Percentiles rank a stretch among this genome's conserved stretches.
These are phyloP conservation scores for Spinus olivaceus DNA, from an alignment of 2,797 vertebrate genomes.

Conservation along the genomic window DNA sequence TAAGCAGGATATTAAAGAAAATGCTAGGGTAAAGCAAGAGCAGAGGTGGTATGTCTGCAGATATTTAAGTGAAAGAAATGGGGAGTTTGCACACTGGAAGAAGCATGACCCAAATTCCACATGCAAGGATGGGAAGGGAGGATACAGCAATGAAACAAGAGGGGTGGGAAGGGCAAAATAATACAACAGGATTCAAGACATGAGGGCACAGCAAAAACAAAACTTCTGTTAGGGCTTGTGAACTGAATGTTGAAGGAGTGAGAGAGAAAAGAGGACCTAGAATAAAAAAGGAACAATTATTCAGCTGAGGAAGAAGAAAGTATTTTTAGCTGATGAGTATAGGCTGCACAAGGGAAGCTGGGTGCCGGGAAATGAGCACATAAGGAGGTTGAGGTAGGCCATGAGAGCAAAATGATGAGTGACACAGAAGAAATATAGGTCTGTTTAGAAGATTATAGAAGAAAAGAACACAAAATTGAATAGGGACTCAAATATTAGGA, in stretches of 20 bases:
- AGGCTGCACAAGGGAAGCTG: background rate
- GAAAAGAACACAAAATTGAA: background rate
- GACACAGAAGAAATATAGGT: background rate
- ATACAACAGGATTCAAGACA: background rate
- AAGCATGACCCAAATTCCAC: background rate
- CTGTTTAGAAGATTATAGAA: background rate
- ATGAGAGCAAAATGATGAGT: constrained; percentile 8
- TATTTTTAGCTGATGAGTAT: background rate
- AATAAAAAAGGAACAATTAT: background rate
- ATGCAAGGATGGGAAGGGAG: background rate
- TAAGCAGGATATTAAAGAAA: background rate
- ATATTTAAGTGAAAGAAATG: background rate
- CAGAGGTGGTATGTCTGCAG: background rate
- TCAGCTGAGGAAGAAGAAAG: background rate
- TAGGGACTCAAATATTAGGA: background rate
- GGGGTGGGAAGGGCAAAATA: background rate
- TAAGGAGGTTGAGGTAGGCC: background rate
- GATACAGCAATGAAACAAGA: background rate
- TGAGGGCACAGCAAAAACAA: background rate
- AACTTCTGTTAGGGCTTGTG: background rate
- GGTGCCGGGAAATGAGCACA: background rate
- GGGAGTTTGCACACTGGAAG: background rate
- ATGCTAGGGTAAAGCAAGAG: background rate
- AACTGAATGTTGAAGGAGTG: background rate
- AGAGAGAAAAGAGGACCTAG: background rate